Base-by-base conservation (phyloP, 2,113 vertebrate genomes). In the Uropsilus gracilis region DNA sequence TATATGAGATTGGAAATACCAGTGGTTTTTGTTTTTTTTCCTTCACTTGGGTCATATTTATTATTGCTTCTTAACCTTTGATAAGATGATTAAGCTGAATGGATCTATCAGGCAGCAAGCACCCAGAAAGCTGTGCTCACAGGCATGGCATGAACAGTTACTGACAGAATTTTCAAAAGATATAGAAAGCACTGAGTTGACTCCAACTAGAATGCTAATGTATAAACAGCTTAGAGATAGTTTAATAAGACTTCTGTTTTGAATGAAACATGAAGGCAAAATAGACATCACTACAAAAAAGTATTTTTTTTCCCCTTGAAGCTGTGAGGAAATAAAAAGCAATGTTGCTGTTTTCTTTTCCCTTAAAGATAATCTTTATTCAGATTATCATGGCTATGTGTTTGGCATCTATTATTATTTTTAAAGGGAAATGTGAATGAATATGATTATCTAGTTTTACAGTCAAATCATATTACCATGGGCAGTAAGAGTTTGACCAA, bases 211-310 rank as follows among this genome's bases (percentile, higher is more conserved):
- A 66, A 85, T 50, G 22, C 9, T 85, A 37, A 84, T 53, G 30
- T 68, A 22, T 61, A 97, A 94, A 89, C 0, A 53, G 14, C 8
- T 71, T 50, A 37, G 44, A 76, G 57, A 72, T 57, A 39, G 37
- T 28, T 76, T 83, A 81, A 22, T 59, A 55, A 64, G 37, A 64
- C 48, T 61, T 84, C 84, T 78, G 53, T 63, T 96, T 85, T 20
- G 37, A 37, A 34, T 85, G 17, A 96, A 94, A 90, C 4, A 39
- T 48, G 75, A 85, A 78, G 82, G 26, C 48, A 93, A 94, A 93
- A 34, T 53, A 86, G 37, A 34, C 0, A 87, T 82, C 18, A 61
- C 32, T 6, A 82, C 28, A 95, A 77, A 90, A 94, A 30, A 20
- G 2, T 55, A 5, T 28, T 14, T 42, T 20, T 42, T 48, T 86